Conservation (phyloP, 2,113 vertebrate species). For the Malurus melanocephalus region DNA sequence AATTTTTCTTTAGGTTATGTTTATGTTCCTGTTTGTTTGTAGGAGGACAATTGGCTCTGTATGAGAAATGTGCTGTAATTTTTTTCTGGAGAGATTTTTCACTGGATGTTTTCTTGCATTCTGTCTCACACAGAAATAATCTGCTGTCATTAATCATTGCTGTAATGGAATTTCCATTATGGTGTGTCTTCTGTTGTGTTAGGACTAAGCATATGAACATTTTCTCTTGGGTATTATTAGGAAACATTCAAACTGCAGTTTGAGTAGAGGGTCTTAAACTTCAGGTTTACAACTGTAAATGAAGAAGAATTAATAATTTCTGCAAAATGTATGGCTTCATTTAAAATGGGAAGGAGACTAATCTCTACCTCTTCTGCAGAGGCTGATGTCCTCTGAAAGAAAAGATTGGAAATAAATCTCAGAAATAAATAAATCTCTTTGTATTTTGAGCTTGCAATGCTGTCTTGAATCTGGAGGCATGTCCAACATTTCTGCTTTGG, state of each 20-base stretch:
- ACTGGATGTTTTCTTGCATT: background rate
- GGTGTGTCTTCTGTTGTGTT: background rate
- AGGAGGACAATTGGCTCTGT: background rate
- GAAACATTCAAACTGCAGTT: background rate
- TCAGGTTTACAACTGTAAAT: background rate
- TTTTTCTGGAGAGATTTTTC: background rate
- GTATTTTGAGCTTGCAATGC: background rate
- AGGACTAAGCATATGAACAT: background rate
- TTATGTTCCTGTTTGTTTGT: background rate
- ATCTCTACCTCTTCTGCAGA: background rate
- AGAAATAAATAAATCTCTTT: background rate
- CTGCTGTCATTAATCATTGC: background rate
- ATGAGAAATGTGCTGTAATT: background rate
- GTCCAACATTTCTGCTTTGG: constrained; percentile 14
- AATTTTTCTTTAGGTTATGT: background rate
- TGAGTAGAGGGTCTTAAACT: background rate
- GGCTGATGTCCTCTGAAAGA: background rate
- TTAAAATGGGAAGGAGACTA: background rate
- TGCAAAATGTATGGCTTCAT: background rate
- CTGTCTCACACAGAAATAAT: background rate
- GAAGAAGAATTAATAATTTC: background rate
- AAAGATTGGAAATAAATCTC: background rate
- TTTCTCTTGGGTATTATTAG: background rate
- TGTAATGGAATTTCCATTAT: constrained; percentile 13
- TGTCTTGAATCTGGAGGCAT: background rate